Evolutionary conservation across 2,888 invertebrate genomes (phyloP).

Genomic region (Caradrina kadenii): DNA sequence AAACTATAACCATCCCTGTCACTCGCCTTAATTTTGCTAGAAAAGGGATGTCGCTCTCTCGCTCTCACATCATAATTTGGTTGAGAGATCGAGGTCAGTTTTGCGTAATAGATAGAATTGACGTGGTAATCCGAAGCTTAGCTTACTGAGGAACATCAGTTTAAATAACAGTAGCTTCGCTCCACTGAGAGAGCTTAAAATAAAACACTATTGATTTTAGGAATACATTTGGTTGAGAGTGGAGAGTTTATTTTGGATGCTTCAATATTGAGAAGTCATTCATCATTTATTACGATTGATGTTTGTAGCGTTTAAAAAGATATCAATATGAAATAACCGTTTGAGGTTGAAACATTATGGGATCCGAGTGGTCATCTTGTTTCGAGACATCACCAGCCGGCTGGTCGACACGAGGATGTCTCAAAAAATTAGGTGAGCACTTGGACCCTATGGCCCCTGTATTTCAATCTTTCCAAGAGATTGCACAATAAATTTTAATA

Average conservation of each 20-base stretch:
- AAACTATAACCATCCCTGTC: slow-evolving; percentile 30
- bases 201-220: slow-evolving; percentile 36
- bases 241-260: slow-evolving; percentile 2
- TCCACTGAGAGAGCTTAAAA: slow-evolving; percentile 15
- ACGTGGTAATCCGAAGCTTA: slow-evolving; percentile 55
- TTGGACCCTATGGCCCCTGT: no score
- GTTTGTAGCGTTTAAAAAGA: neutral
- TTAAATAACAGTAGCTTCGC: slow-evolving; percentile 33
- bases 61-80: slow-evolving; percentile 40
- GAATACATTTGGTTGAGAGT: slow-evolving; percentile 10
- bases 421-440: no score
- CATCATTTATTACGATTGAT: neutral
- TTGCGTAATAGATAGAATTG: slow-evolving; percentile 60
- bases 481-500: no score
- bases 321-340: no score
- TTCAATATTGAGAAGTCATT: slow-evolving; percentile 6
- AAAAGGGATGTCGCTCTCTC: slow-evolving; percentile 25
- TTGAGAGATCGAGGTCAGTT: slow-evolving; percentile 56
- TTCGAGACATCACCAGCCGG: no score
- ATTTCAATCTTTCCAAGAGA: no score
- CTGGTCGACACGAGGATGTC: no score
- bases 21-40: neutral
- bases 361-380: no score
- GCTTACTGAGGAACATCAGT: slow-evolving; percentile 36
- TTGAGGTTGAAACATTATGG: no score